These are phyloP conservation scores for Candoia aspera DNA, from an alignment of 2,113 vertebrate species.

Conservation along the genomic window DNA sequence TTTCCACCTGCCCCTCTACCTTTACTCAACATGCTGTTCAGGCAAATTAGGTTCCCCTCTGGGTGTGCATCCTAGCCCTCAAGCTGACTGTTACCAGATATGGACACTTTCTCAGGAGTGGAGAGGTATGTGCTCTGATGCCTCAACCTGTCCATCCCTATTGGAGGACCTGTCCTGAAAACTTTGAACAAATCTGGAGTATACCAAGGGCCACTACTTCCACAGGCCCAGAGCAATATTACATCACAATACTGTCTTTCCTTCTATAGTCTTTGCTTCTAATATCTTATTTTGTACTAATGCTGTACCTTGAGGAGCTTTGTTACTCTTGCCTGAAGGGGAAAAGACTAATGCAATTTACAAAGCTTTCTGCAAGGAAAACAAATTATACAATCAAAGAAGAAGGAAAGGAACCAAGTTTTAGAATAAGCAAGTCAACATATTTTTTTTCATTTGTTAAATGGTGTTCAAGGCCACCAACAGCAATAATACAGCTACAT, in stretches of 20 bases:
- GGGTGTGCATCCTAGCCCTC: too few relatives aligned
- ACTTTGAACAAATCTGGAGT: too few relatives aligned
- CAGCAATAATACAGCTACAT: not conserved
- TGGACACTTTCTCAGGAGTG: too few relatives aligned
- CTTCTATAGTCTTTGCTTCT: not conserved
- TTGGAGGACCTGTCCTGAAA: too few relatives aligned
- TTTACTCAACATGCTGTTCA: too few relatives aligned
- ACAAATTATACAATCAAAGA: not conserved
- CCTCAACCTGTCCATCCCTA: too few relatives aligned
- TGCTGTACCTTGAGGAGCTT: not conserved
- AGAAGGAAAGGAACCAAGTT: not conserved
- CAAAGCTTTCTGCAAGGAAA: not conserved
- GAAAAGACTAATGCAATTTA: not conserved
- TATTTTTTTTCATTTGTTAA: not conserved
- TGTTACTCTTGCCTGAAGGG: not conserved
- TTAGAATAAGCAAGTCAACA: not conserved
- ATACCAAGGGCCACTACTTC: not conserved
- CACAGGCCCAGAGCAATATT: not conserved
- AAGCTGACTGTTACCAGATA: too few relatives aligned
- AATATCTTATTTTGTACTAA: not conserved
- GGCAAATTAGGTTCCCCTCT: too few relatives aligned
- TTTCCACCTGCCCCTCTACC: too few relatives aligned
- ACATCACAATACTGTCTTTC: not conserved
- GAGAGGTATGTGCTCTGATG: too few relatives aligned
- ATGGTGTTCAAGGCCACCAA: not conserved